Percentiles rank a stretch among this genome's conserved stretches.
Evolutionary conservation across 2,113 vertebrate species (phyloP).

Genomic region (Chionis minor): DNA sequence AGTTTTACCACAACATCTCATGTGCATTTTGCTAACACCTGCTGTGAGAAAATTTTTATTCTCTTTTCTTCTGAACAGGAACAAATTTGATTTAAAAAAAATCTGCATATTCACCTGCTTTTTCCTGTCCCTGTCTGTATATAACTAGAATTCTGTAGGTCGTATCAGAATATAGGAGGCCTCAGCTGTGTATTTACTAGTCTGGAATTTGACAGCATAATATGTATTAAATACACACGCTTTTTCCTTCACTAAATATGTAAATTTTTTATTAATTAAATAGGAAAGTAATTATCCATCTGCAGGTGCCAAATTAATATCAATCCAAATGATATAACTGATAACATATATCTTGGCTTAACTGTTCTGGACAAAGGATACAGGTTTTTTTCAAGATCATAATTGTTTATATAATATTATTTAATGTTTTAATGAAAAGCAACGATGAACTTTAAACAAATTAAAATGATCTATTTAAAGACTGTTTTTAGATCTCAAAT

Average conservation of each 20-base stretch:
- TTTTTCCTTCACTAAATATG: not conserved
- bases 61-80: not conserved
- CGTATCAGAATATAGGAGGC: not conserved
- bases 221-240: accelerated
- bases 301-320: not conserved
- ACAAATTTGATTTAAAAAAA: not conserved
- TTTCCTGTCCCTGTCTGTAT: not conserved
- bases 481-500: not conserved
- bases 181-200: not conserved
- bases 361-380: not conserved
- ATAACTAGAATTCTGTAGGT: not conserved
- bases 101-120: not conserved
- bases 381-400: not conserved
- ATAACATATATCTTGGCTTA: not conserved
- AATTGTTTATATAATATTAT: not conserved
- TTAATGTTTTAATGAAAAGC: not conserved
- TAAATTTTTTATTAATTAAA: conserved; percentile 1
- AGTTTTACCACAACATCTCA: not conserved
- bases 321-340: not conserved
- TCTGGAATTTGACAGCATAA: not conserved
- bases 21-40: not conserved
- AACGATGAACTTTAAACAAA: not conserved
- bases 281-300: not conserved
- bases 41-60: not conserved
- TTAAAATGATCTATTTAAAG: not conserved